Base-by-base conservation (phyloP, 2,888 invertebrate genomes). In the Luffia ferchaultella region DNA sequence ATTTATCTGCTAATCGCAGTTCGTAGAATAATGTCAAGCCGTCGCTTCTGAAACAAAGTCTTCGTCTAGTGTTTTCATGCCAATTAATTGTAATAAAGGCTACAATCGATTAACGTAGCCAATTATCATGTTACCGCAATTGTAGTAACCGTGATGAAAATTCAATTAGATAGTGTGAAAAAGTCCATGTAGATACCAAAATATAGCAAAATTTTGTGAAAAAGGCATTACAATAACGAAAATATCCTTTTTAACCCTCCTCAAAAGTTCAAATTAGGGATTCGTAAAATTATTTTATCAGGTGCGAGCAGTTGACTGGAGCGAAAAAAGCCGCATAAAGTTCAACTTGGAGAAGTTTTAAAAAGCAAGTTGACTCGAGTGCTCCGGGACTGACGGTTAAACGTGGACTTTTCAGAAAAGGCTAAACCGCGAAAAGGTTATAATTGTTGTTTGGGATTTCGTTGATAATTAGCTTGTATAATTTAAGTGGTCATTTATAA, bases 281-380 rank as follows among this genome's bases (percentile, higher is more conserved):
- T 77, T 76, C 72, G 73, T 72, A 66, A 74, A 79, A 78, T 79
- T 73, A 74, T 76, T 73, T 80, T 80, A 79, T 76, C 74, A 72
- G 76, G 74, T 76, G 72, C 70, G 68, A 73, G 69, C 64, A 69
- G 70, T 70, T 70, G 66, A 65, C 65, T 19, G n/a, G 16, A 64
- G 68, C 67, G 65, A 64, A 67, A 46, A 51, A 51, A 46, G 18
- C 70, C 67, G 68, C 67, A 63, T 60, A 58, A 60, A 46, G 65
- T 65, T 18, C 78, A 78, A 73, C 76, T 79, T 66, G 57, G 55
- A 61, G 69, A 82, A 82, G 76, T 82, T 83, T 79, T 80, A 78
- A 82, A 82, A 82, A 80, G 73, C 63, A 79, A 79, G 80, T 77
- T 74, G 74, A 80, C 78, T 79, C 76, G 65, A 60, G 58, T 59